Percentiles rank a stretch among this genome's conserved stretches.
Evolutionary conservation across 2,888 invertebrate genomes (phyloP).

Genomic region (Limnephilus marmoratus): DNA sequence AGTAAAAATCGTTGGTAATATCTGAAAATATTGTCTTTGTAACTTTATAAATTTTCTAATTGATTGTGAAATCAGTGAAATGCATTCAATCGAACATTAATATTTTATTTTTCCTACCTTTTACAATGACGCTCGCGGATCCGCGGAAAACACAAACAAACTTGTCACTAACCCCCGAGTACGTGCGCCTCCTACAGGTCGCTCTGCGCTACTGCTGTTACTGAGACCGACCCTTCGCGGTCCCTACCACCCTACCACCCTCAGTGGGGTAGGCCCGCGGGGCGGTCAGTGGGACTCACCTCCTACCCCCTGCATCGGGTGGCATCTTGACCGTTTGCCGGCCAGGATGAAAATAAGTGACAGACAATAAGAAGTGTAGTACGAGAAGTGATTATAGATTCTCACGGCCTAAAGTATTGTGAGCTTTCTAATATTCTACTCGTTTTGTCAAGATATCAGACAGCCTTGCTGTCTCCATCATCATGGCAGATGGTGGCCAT

Average conservation of each 20-base stretch:
- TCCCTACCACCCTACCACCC: neutral
- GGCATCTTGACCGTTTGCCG: neutral
- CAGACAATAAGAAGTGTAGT: neutral
- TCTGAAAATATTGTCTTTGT: neutral
- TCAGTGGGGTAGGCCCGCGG: neutral
- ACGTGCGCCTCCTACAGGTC: neutral
- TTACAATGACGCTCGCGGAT: neutral
- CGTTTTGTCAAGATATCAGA: too few species aligned
- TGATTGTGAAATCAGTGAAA: neutral
- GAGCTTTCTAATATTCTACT: too few species aligned
- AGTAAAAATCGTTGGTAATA: neutral
- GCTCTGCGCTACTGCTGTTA: neutral
- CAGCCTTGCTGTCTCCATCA: too few species aligned
- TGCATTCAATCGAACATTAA: neutral
- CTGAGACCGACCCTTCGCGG: neutral
- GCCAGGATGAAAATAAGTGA: neutral
- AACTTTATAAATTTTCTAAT: neutral
- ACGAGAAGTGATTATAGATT: too few species aligned
- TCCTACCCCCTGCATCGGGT: neutral
- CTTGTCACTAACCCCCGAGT: neutral
- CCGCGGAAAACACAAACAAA: neutral
- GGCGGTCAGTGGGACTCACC: neutral
- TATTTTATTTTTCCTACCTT: neutral
- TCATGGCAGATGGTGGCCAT: too few species aligned
- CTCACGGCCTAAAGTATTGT: too few species aligned